These are phyloP conservation scores for Acanthis flammea DNA, from an alignment of 2,797 vertebrate species.

Conservation along the genomic window DNA sequence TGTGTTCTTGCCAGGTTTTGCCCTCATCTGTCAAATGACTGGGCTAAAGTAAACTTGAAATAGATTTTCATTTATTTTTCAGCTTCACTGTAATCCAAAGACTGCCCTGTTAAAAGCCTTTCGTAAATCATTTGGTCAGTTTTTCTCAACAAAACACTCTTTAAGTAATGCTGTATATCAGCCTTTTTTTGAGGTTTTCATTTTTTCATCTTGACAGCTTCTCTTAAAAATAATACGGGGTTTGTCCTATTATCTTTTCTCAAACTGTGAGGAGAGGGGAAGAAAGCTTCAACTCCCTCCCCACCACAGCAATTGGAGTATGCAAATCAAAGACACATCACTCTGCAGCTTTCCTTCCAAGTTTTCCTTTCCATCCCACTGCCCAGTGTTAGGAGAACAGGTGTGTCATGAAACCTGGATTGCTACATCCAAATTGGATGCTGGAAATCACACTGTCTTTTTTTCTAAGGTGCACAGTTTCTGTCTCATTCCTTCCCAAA, in stretches of 20 bases:
- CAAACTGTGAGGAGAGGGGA: neutral
- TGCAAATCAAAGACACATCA: neutral
- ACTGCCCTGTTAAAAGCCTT: slow-evolving; percentile 73
- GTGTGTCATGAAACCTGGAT: neutral
- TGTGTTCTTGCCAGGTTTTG: slow-evolving; percentile 50
- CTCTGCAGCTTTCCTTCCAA: neutral
- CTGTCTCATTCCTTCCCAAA: neutral
- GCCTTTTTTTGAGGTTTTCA: slow-evolving; percentile 73
- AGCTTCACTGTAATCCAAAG: slow-evolving; percentile 74
- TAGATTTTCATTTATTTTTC: slow-evolving; percentile 79
- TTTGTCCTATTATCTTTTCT: slow-evolving; percentile 73
- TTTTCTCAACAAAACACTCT: slow-evolving; percentile 73
- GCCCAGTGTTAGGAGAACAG: neutral
- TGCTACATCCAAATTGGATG: neutral
- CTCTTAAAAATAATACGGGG: slow-evolving; percentile 75
- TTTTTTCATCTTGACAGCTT: slow-evolving; percentile 77
- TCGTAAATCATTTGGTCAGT: slow-evolving; percentile 79
- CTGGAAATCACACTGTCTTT: neutral
- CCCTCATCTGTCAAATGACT: slow-evolving; percentile 72
- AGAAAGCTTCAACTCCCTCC: neutral
- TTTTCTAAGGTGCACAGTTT: neutral
- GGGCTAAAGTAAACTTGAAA: slow-evolving; percentile 74
- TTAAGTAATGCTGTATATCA: slow-evolving; percentile 78
- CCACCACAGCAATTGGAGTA: neutral
- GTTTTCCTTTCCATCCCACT: neutral